Evolutionary conservation across 2,113 vertebrate species (phyloP), one percentile per base, ranked within the genome.

Genomic region (Silurus meridionalis): DNA sequence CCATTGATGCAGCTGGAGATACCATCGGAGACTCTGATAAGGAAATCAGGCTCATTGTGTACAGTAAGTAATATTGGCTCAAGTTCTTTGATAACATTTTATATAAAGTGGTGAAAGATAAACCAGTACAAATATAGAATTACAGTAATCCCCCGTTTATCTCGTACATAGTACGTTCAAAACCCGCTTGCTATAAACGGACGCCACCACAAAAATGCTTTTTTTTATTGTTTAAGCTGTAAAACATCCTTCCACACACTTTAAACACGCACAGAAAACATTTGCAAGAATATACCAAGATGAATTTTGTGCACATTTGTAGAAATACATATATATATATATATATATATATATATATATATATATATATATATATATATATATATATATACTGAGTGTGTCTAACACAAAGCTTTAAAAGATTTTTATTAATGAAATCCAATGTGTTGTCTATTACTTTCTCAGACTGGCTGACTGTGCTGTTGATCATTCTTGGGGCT

Each of bases 401-500:
- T 23, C 17, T 53, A 53, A 53, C 9, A 67, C n/a, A 6, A 23
- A 17, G 7, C 15, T 7, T 61, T 37, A 61, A 75, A 74, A 9
- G 21, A 15, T 21, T 52, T 23, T 57, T 21, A 23, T 25, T 11
- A 74, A 60, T 74, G 50, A 15, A 28, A 28, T 46, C 63, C 50
- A 58, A 72, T 60, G 23, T 71, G 48, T 23, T n/a, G 17, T 57
- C 11, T 37, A 11, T 64, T 80, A 25, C 86, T 61, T 2, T 80
- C 53, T 86, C 92, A 99, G 98, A 98, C 87, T 99, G 98, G 98
- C 94, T 99, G 28, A 97, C 97, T 0, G 97, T 97, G 90, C 87
- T 99, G 82, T 92, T 98, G 61, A 99, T 99, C 28, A 0, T 97
- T 86, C 90, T 99, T 0, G 97, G 98, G 2, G 95, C 90, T 1